Conservation (phyloP, 2,797 vertebrate species). For the Enteromius fasciolatus region DNA sequence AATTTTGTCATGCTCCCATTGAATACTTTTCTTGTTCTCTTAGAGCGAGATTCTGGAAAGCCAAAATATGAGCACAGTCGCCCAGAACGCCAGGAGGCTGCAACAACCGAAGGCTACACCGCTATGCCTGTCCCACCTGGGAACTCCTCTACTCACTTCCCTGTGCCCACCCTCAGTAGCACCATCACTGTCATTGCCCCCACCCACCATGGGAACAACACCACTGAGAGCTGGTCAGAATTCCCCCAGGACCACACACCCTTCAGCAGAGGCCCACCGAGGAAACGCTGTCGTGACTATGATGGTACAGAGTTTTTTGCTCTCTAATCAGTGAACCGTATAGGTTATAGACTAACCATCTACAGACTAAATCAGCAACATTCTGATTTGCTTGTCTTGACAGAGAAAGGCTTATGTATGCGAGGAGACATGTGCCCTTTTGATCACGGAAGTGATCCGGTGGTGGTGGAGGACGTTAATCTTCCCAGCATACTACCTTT, state of each 20-base stretch:
- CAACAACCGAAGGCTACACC: constrained; percentile 82
- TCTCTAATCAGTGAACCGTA: not conserved
- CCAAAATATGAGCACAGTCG: constrained; percentile 90
- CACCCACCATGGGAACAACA: constrained; percentile 91
- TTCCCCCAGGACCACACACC: constrained; percentile 89
- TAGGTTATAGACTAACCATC: not conserved
- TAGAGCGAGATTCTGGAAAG: constrained; percentile 92
- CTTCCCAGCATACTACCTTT: constrained; percentile 94
- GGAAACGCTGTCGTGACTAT: constrained; percentile 96
- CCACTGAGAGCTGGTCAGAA: constrained; percentile 94
- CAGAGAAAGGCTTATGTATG: constrained; percentile 98
- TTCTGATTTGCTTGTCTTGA: constrained; percentile 48
- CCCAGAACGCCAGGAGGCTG: constrained; percentile 82
- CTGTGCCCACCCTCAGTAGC: constrained; percentile 93
- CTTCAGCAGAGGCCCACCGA: constrained; percentile 85
- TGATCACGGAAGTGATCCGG: constrained; percentile 96
- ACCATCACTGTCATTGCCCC: constrained; percentile 96
- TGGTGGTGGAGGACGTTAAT: constrained; percentile 97
- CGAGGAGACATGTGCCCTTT: constrained; percentile 97
- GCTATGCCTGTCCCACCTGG: constrained; percentile 82
- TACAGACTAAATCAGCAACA: not conserved
- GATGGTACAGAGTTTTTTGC: constrained; percentile 78
- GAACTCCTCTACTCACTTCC: constrained; percentile 87
- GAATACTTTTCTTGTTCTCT: not conserved
- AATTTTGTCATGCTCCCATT: not conserved